Percentiles rank a stretch among this genome's conserved stretches.
Evolutionary conservation across 2,797 vertebrate genomes (phyloP).

Genomic region (Trichosurus vulpecula): DNA sequence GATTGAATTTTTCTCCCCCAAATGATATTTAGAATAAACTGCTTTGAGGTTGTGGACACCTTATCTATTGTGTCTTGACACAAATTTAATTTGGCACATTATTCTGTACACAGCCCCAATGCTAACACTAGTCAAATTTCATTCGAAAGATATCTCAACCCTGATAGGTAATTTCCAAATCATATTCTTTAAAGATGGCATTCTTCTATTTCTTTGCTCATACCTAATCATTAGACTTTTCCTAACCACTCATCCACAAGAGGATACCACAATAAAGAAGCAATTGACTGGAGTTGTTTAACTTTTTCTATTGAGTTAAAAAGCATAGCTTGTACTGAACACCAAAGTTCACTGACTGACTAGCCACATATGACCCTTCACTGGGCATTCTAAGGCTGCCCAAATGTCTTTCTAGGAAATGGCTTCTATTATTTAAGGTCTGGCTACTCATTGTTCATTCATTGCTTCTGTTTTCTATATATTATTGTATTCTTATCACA

Average conservation of each 20-base stretch:
- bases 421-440: background rate
- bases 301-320: background rate
- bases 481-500: background rate
- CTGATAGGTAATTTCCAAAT: background rate
- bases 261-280: background rate
- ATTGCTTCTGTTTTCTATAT: conserved; percentile 10
- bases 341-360: background rate
- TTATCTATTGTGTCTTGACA: background rate
- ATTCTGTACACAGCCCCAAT: background rate
- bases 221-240: background rate
- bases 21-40: background rate
- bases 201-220: conserved; percentile 24
- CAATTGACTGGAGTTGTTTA: background rate
- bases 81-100: background rate
- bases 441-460: background rate
- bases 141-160: background rate
- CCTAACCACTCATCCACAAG: background rate
- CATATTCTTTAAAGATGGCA: background rate
- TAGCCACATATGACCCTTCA: background rate
- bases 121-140: background rate
- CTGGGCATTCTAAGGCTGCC: background rate
- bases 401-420: conserved; percentile 5
- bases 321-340: background rate
- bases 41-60: background rate
- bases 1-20: background rate